phyloP scores from a whole-genome alignment of 2,113 vertebrate species.

The Chlorodrepanis virens region DNA sequence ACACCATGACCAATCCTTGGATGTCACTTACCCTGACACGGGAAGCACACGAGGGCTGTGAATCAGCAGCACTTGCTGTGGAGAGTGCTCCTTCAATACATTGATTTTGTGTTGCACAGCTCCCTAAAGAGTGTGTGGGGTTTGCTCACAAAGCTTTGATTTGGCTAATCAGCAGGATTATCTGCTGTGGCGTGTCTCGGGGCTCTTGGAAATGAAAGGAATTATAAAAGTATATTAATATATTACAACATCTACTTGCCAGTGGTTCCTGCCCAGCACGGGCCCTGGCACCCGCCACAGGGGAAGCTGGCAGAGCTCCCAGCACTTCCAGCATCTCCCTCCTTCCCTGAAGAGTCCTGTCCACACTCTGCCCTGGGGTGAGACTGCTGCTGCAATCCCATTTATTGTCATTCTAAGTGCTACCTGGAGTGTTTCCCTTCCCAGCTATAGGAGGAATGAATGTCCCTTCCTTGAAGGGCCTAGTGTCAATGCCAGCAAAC shows the following conservation, averaged over 20 bases:
- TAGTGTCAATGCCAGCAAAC: not conserved
- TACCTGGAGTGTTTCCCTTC: not conserved
- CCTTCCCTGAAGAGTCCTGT: not conserved
- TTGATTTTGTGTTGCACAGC: not conserved
- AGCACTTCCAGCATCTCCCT: not conserved
- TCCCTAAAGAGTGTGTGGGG: not conserved
- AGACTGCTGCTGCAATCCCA: not conserved
- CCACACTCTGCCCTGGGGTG: not conserved
- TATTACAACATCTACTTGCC: not conserved
- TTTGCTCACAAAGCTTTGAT: constrained; percentile 35
- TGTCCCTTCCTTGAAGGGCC: not conserved
- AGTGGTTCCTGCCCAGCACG: not conserved
- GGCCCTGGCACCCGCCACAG: not conserved
- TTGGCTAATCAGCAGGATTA: constrained; percentile 28
- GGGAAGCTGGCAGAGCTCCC: not conserved
- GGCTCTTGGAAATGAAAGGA: constrained; percentile 25
- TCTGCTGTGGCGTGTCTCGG: not conserved
- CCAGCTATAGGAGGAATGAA: not conserved
- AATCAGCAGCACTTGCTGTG: not conserved
- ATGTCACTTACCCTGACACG: not conserved
- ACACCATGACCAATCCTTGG: not conserved
- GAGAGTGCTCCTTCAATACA: not conserved
- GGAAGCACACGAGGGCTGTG: not conserved
- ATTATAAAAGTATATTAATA: constrained; percentile 1
- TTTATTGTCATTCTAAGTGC: not conserved